Evolutionary conservation across 2,113 vertebrate genomes (phyloP), one percentile per base, ranked within the genome.

Genomic region (Serinus canaria): DNA sequence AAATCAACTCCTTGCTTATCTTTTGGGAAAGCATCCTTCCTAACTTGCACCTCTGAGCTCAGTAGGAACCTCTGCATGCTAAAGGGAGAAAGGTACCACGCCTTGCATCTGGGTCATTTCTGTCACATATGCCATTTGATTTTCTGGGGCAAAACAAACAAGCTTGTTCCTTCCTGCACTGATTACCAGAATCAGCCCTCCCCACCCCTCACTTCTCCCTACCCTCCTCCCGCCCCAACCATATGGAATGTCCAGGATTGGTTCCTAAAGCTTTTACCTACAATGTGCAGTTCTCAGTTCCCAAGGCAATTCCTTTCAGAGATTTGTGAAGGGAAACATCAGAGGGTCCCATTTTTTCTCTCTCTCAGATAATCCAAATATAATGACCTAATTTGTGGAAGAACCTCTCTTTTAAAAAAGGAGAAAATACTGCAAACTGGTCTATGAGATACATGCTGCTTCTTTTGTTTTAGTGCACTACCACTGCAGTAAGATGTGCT

Each of bases 181-280:
- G 47, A 49, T 47, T 56, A 86, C 10, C 59, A 86, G 44, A 70
- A 74, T 25, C 49, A 68, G 55, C 11, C 10, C 2, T 41, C 21
- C 27, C 13, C 19, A 46, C 1, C 3, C 22, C 33, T 87, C 27
- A 39, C 23, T 28, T 46, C 4, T 18, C 16, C 24, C 4, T 7
- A 20, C 4, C 18, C 25, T 35, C 12, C n/a, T 52, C n/a, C 35
- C 47, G 64, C 11, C 35, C 47, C 49, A 82, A 91, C 78, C 81
- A 30, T 56, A 91, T 50, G 18, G 28, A 83, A 62, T 72, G 80
- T 81, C 79, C 67, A 92, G 60, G 33, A 88, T 27, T 67, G 74
- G 73, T 91, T 96, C 87, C 92, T 83, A 72, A 89, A 94, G 58
- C 31, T 86, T 47, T 43, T 53, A 70, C 35, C 73, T 35, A 77